Percentiles rank a stretch among this genome's conserved stretches.
Evolutionary conservation across 1,140 invertebrate genomes (phyloP).

Genomic region (Anastrepha obliqua): DNA sequence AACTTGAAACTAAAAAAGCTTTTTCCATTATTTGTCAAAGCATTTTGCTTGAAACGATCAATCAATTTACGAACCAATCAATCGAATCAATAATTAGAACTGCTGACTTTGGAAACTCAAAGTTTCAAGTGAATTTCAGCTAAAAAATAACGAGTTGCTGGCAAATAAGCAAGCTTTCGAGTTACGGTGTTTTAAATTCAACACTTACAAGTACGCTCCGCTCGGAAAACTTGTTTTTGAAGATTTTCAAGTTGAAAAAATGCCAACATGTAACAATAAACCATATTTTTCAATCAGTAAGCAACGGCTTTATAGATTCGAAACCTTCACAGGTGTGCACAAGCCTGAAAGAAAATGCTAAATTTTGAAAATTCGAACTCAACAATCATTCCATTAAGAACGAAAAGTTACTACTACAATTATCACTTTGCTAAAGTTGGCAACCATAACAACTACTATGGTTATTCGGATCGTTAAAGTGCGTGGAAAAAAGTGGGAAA

Average conservation of each 20-base stretch:
- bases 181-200: background rate
- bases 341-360: background rate
- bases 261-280: background rate
- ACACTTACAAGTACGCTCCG: background rate
- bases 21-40: background rate
- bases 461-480: constrained; percentile 32
- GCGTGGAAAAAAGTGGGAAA: background rate
- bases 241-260: background rate
- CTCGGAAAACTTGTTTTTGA: background rate
- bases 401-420: constrained; percentile 37
- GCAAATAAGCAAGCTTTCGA: background rate
- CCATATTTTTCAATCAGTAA: background rate
- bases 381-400: constrained; percentile 48
- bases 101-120: background rate
- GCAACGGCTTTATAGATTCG: constrained; percentile 7
- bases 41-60: background rate
- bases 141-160: background rate
- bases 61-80: no score
- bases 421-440: constrained; percentile 31
- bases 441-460: constrained; percentile 24
- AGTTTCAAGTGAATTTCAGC: background rate
- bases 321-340: background rate
- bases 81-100: no score
- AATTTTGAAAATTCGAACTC: constrained; percentile 23
- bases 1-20: background rate